phyloP scores from a whole-genome alignment of 2,888 invertebrate species.

The Nemapogon koenigi region DNA sequence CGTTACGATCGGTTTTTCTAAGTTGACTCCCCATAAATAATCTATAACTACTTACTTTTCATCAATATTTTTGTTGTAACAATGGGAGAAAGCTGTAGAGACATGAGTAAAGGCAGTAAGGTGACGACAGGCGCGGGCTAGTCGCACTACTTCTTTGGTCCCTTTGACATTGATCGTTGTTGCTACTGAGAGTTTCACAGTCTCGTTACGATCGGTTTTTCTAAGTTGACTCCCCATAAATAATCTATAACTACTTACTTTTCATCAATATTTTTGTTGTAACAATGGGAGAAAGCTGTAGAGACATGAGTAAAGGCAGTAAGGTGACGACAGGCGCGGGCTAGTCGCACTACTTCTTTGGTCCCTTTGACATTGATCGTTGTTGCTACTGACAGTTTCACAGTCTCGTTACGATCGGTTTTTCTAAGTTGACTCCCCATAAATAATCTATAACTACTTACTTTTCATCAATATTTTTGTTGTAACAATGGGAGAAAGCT shows the following conservation, averaged over 20 bases:
- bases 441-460: constrained; percentile 28
- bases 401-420: too few relatives aligned
- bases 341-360: too few relatives aligned
- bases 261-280: constrained; percentile 76
- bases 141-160: too few relatives aligned
- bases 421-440: too few relatives aligned
- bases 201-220: too few relatives aligned
- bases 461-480: constrained; percentile 75
- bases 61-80: constrained; percentile 75
- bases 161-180: too few relatives aligned
- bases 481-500: constrained; percentile 73
- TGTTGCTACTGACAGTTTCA: too few relatives aligned
- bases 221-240: too few relatives aligned
- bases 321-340: constrained; percentile 73
- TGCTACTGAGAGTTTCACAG: too few relatives aligned
- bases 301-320: constrained; percentile 62
- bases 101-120: constrained; percentile 66
- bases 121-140: constrained; percentile 73
- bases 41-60: constrained; percentile 56
- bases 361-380: too few relatives aligned
- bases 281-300: constrained; percentile 71
- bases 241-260: constrained; percentile 39
- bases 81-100: constrained; percentile 67
- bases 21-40: too few relatives aligned
- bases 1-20: too few relatives aligned